A percentile compares a stretch with the other conserved stretches of the same genome.
Conservation (phyloP, 2,888 invertebrate genomes). For the Conistra vaccinii region DNA sequence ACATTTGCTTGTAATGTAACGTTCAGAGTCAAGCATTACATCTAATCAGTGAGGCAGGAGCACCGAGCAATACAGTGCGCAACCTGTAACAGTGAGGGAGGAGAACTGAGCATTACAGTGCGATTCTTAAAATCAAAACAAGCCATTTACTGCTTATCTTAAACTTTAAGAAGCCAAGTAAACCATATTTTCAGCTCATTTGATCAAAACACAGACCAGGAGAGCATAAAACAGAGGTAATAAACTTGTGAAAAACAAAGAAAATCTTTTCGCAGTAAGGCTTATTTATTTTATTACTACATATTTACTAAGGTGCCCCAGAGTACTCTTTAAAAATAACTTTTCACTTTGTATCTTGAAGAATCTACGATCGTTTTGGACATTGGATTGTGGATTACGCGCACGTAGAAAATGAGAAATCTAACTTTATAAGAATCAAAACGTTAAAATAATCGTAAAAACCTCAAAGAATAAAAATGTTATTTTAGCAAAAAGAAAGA, state of each 20-base stretch:
- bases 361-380: background rate
- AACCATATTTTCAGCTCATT: conserved; percentile 20
- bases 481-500: too few relatives aligned
- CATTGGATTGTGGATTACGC: background rate
- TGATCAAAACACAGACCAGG: conserved; percentile 10
- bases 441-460: background rate
- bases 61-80: too few relatives aligned
- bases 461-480: too few relatives aligned
- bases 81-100: too few relatives aligned
- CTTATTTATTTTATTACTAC: conserved; percentile 29
- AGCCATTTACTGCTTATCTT: background rate
- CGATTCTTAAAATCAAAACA: background rate
- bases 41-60: too few relatives aligned
- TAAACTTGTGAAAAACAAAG: conserved; percentile 34
- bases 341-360: conserved; percentile 17
- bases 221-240: conserved; percentile 18
- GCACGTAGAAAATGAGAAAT: background rate
- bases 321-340: background rate
- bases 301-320: conserved; percentile 8
- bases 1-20: too few relatives aligned
- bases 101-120: too few relatives aligned
- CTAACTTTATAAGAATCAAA: too few relatives aligned
- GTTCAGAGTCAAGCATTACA: too few relatives aligned
- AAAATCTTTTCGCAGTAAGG: background rate
- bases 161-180: background rate